Evolutionary conservation across 2,888 invertebrate species (phyloP).

Genomic region (Diaperis boleti): DNA sequence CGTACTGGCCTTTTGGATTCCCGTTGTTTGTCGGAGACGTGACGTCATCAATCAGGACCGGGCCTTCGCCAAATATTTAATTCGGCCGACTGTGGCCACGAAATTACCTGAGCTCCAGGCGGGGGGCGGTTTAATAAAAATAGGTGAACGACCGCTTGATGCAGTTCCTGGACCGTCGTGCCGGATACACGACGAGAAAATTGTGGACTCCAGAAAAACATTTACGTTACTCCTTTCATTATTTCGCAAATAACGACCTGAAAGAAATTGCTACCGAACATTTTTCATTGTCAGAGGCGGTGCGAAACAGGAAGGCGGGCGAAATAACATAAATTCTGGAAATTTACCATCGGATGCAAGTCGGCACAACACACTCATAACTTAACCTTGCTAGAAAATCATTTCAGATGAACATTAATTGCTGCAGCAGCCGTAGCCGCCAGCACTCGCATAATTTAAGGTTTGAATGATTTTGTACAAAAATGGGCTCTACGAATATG

Average conservation of each 20-base stretch:
- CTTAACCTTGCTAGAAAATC: constrained; percentile 46
- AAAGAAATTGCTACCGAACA: constrained; percentile 52
- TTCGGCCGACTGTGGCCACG: constrained; percentile 43
- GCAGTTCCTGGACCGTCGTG: too few relatives aligned
- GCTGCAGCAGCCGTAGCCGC: too few relatives aligned
- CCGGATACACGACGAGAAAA: too few relatives aligned
- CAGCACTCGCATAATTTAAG: too few relatives aligned
- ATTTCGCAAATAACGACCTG: constrained; percentile 53
- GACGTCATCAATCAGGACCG: constrained; percentile 56
- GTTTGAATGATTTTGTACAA: too few relatives aligned
- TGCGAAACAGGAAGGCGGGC: constrained; percentile 53
- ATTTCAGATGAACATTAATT: constrained; percentile 49
- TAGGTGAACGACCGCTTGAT: constrained; percentile 28
- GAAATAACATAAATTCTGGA: constrained; percentile 53
- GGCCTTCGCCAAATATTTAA: constrained; percentile 50
- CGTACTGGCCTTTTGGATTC: constrained; percentile 58
- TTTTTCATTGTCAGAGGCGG: constrained; percentile 54
- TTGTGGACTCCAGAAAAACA: not conserved
- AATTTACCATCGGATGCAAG: constrained; percentile 55
- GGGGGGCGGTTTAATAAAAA: constrained; percentile 26
- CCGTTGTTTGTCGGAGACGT: constrained; percentile 58
- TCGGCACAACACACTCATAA: constrained; percentile 53
- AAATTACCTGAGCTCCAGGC: constrained; percentile 38
- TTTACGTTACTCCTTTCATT: constrained; percentile 51
- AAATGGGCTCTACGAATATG: too few relatives aligned